These are phyloP conservation scores for Epicauta chinensis DNA, from an alignment of 1,140 invertebrate genomes.

Conservation along the genomic window DNA sequence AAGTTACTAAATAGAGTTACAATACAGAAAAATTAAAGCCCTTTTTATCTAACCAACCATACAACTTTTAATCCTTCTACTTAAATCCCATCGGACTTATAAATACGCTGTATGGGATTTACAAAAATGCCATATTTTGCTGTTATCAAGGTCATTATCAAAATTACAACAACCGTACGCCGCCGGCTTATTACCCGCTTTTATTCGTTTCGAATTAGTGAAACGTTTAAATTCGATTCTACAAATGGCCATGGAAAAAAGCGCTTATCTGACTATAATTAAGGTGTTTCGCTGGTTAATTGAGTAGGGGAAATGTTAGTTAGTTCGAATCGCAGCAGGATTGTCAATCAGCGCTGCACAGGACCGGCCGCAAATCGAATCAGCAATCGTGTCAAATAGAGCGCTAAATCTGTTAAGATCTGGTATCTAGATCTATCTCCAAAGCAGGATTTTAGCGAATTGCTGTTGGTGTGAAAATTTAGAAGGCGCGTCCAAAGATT, in stretches of 20 bases:
- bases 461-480: no score
- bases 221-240: slow-evolving; percentile 19
- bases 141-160: slow-evolving; percentile 43
- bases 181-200: slow-evolving; percentile 25
- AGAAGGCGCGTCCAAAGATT: no score
- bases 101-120: slow-evolving; percentile 38
- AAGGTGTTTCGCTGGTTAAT: no score
- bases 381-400: no score
- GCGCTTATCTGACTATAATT: neutral
- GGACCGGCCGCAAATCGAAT: no score
- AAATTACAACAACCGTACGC: slow-evolving; percentile 35
- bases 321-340: no score
- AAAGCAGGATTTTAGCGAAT: no score
- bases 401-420: no score
- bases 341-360: neutral
- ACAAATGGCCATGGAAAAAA: no score
- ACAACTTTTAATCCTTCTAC: slow-evolving; percentile 33
- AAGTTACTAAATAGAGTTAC: neutral
- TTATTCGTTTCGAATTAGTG: slow-evolving; percentile 24
- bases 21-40: no score
- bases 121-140: slow-evolving; percentile 42
- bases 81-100: slow-evolving; percentile 35
- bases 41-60: slow-evolving; percentile 32
- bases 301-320: no score
- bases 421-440: no score